Evolutionary conservation across 2,113 vertebrate species (phyloP), one percentile per base, ranked within the genome.

Genomic region (Xenopus borealis): DNA sequence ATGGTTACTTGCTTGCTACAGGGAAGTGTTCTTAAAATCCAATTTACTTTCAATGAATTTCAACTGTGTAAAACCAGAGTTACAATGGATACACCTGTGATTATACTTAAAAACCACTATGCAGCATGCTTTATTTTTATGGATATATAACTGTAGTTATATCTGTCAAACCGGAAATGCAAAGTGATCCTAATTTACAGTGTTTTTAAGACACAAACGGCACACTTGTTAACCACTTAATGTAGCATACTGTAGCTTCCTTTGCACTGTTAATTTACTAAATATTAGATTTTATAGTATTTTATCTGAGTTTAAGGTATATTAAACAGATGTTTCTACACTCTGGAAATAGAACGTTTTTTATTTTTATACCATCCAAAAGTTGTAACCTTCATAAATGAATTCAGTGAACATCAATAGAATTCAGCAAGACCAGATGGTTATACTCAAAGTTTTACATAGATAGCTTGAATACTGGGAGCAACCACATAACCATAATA

Each of bases 21-120:
- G 46, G 59, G 58, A 75, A 75, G 52, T 33, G 65, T 62, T 75
- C 66, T 62, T 69, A 69, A 69, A 75, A 75, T 69, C 66, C 66
- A 75, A 75, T 75, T 69, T 69, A 61, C 44, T 61, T 74, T 67
- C 72, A 74, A 74, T 75, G 64, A 68, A 61, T 75, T 69, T 75
- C 66, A 75, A 53, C 62, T 17, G 72, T 52, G 45, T 75, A 62
- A 75, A 75, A 75, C 72, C 55, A 58, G 44, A 69, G 57, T 75
- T 75, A 75, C 72, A 75, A 20, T 62, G 58, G 69, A 62, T 75
- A 75, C 66, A 69, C 66, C 72, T 69, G 53, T 30, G 23, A 69
- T 75, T 62, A 69, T 62, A 50, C 9, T 53, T 75, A 69, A 75
- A 69, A 75, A 69, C 69, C 58, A 68, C 65, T 50, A 20, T 46